Evolutionary conservation across 2,797 vertebrate species (phyloP).

Genomic region (Zenarchopterus dispar): DNA sequence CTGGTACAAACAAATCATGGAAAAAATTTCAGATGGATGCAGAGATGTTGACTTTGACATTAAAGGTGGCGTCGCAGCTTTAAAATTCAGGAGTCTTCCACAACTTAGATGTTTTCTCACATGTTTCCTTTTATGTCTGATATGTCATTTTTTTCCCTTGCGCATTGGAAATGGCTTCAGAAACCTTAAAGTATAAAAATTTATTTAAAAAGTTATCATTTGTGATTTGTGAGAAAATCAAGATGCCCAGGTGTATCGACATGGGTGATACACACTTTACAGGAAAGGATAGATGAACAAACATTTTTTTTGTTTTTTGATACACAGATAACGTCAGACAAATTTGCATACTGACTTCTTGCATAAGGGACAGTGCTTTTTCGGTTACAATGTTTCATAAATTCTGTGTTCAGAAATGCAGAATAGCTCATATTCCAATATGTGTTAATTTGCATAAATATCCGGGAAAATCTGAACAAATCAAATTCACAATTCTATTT

Average conservation of each 20-base stretch:
- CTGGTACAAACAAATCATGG: conserved; percentile 49
- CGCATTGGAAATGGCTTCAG: conserved; percentile 3
- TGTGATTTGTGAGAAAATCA: conserved; percentile 48
- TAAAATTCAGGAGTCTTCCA: conserved; percentile 31
- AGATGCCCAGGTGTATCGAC: conserved; percentile 27
- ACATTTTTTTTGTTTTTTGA: too few species aligned
- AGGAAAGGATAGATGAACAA: not conserved
- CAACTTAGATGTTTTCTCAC: conserved; percentile 18
- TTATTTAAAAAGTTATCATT: not conserved
- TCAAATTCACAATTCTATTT: too few species aligned
- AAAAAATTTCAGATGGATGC: conserved; percentile 51
- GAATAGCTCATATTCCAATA: too few species aligned
- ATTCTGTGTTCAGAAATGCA: too few species aligned
- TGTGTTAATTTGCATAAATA: too few species aligned
- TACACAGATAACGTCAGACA: too few species aligned
- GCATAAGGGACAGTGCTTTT: too few species aligned
- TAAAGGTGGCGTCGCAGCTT: conserved; percentile 29
- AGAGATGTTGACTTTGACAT: conserved; percentile 46
- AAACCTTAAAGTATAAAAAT: not conserved
- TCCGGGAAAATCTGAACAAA: too few species aligned
- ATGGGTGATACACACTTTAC: conserved; percentile 33
- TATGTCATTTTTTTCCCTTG: conserved; percentile 5
- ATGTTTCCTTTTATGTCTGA: not conserved
- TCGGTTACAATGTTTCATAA: too few species aligned
- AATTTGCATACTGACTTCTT: too few species aligned